phyloP scores from a whole-genome alignment of 2,888 invertebrate genomes.

The Caenorhabditis sp. region DNA sequence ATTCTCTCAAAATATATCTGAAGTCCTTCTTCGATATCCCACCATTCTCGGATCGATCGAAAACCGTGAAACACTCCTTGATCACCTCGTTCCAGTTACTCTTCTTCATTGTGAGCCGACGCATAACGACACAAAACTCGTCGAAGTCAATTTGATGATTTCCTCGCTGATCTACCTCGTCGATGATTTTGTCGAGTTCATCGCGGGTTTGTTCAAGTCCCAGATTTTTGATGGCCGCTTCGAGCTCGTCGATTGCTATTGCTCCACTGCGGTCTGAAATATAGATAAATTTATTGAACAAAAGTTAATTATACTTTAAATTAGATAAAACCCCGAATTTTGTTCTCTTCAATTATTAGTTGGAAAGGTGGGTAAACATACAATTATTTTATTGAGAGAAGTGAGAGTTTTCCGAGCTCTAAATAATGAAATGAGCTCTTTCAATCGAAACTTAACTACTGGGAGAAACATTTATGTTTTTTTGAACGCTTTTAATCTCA shows the following conservation, averaged over 20 bases:
- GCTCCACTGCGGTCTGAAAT: conserved; percentile 54
- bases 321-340: no score
- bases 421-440: no score
- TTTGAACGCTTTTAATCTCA: no score
- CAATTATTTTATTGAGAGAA: no score
- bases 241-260: conserved; percentile 60
- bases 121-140: conserved; percentile 63
- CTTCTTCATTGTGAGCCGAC: conserved; percentile 66
- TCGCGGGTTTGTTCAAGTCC: conserved; percentile 65
- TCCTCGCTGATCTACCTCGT: conserved; percentile 67
- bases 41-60: conserved; percentile 61
- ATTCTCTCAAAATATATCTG: conserved; percentile 65
- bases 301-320: no score
- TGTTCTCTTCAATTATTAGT: no score
- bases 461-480: no score
- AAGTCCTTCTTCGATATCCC: conserved; percentile 66
- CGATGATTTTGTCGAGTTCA: conserved; percentile 67
- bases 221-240: conserved; percentile 67
- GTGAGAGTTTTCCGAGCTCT: no score
- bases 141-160: conserved; percentile 71
- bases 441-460: no score
- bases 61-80: conserved; percentile 15
- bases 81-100: conserved; percentile 68
- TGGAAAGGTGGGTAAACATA: no score
- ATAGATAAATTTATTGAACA: no score